These are phyloP conservation scores for Dasyprocta punctata DNA, from an alignment of 2,113 vertebrate species.

Conservation along the genomic window DNA sequence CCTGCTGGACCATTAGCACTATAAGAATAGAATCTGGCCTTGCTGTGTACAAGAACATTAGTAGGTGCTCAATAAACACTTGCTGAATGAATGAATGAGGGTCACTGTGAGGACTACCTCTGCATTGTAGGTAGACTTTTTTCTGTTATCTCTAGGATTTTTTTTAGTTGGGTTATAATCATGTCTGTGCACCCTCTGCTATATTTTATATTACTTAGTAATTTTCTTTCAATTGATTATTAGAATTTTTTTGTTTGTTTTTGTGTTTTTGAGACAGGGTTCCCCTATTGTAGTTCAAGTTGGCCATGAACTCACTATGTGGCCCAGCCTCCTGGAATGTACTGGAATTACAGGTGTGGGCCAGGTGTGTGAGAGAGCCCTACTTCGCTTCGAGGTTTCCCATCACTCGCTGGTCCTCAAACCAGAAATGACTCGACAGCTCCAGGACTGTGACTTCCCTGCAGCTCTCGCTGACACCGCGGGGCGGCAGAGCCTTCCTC, in stretches of 20 bases:
- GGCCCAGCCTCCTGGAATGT: background rate
- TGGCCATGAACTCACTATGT: background rate
- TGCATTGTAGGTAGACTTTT: background rate
- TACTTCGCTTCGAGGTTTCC: fast-evolving
- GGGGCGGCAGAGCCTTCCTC: background rate
- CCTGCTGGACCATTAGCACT: background rate
- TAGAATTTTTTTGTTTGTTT: background rate
- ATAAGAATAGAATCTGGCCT: no score
- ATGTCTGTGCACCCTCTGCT: background rate
- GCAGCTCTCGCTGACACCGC: background rate
- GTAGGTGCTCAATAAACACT: background rate
- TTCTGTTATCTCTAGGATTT: background rate
- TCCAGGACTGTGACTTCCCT: background rate
- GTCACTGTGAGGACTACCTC: background rate
- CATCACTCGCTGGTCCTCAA: background rate
- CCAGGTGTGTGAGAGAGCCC: no score
- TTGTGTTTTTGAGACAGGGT: background rate
- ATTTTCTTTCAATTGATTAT: background rate
- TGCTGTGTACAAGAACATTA: background rate
- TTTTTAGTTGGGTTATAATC: background rate
- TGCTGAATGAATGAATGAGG: background rate
- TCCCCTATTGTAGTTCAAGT: background rate
- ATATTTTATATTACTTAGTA: background rate
- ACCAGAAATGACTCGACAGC: background rate
- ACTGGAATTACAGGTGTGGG: background rate